Evolutionary conservation across 2,113 vertebrate genomes (phyloP).

Genomic region (Dasyornis broadbenti): DNA sequence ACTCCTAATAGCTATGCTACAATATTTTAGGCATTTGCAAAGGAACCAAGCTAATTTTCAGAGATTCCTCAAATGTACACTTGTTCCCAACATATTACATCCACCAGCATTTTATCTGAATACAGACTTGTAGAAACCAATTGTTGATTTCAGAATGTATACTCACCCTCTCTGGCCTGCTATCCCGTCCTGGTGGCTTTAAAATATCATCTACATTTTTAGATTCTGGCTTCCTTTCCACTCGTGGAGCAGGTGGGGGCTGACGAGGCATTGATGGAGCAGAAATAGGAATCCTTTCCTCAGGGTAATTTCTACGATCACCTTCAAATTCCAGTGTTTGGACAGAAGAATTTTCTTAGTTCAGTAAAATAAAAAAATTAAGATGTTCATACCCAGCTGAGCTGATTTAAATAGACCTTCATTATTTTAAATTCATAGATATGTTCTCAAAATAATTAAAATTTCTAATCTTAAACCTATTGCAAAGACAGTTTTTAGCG

Average conservation of each 20-base stretch:
- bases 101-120: neutral
- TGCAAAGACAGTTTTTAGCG: neutral
- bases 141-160: neutral
- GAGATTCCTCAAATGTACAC: neutral
- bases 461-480: neutral
- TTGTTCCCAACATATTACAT: neutral
- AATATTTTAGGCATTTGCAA: neutral
- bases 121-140: rapidly evolving
- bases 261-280: conserved; percentile 79
- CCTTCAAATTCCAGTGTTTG: conserved; percentile 71
- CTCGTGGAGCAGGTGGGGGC: conserved; percentile 77
- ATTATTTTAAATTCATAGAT: conserved; percentile 1
- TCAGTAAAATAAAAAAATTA: conserved; percentile 50
- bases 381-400: neutral
- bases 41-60: neutral
- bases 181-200: conserved; percentile 88
- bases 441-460: neutral
- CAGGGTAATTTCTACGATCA: conserved; percentile 86
- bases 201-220: conserved; percentile 97
- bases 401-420: neutral
- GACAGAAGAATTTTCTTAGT: conserved; percentile 60
- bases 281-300: conserved; percentile 84
- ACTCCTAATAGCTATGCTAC: neutral
- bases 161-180: conserved; percentile 90
- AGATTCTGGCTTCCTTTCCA: conserved; percentile 94